Evolutionary conservation across 30 jellyfish, hydroid and myxozoan species (phyloP).

Genomic region (Cassiopea xamachana): DNA sequence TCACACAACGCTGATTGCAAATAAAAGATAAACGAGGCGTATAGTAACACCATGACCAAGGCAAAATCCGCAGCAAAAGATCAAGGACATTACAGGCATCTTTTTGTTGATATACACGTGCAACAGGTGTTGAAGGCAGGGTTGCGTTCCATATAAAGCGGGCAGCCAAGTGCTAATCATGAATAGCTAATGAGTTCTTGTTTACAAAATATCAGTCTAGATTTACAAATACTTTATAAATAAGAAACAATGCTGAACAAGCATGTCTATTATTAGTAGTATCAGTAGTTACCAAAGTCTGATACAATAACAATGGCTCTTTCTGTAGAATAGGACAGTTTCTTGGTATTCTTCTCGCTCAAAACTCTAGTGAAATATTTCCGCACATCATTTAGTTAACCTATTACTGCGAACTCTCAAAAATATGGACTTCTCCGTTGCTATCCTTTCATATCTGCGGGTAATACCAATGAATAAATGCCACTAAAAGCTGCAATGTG

Average conservation of each 20-base stretch:
- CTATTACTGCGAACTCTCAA: too few relatives aligned
- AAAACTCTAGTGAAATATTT: too few relatives aligned
- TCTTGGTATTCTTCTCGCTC: too few relatives aligned
- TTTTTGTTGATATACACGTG: slow-evolving; percentile 20
- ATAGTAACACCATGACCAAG: slow-evolving; percentile 50
- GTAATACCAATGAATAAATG: neutral
- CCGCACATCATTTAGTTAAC: too few relatives aligned
- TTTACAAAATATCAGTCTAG: slow-evolving; percentile 36
- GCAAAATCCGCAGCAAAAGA: slow-evolving; percentile 57
- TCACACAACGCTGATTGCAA: slow-evolving; percentile 16
- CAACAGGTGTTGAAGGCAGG: slow-evolving; percentile 76
- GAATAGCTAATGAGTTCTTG: slow-evolving; percentile 16
- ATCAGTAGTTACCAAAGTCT: neutral
- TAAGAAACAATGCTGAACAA: slow-evolving; percentile 20
- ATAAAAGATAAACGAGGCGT: slow-evolving; percentile 31
- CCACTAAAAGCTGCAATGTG: neutral
- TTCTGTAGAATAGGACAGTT: too few relatives aligned
- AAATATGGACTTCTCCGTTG: too few relatives aligned
- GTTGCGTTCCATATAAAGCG: slow-evolving; percentile 22
- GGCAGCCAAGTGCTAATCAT: slow-evolving; percentile 8
- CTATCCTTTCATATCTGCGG: neutral
- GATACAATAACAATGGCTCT: too few relatives aligned
- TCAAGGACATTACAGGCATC: slow-evolving; percentile 47
- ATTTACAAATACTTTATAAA: neutral
- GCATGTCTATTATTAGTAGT: neutral